Conservation (phyloP, 2,113 vertebrate genomes). For the Crotophaga sulcirostris region DNA sequence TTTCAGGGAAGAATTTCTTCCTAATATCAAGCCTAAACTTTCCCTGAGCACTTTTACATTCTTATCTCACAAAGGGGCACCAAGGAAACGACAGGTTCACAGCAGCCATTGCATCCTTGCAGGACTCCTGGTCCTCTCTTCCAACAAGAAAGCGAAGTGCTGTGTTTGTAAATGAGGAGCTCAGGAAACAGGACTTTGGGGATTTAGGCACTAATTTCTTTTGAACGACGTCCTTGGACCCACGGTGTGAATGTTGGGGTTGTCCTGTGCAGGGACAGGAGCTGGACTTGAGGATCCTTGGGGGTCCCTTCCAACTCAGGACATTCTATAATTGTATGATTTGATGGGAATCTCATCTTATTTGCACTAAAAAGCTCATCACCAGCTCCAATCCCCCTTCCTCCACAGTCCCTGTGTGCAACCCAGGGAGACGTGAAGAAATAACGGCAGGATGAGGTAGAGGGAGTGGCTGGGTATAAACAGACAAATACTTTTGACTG, state of each 20-base stretch:
- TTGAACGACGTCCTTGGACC: too few relatives aligned
- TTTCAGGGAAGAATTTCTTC: too few relatives aligned
- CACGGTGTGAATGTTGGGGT: too few relatives aligned
- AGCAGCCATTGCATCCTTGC: fast-evolving
- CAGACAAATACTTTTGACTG: neutral
- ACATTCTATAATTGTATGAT: too few relatives aligned
- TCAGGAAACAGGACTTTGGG: neutral
- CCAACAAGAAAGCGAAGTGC: neutral
- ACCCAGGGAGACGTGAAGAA: neutral
- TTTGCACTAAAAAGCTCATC: neutral
- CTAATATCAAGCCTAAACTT: too few relatives aligned
- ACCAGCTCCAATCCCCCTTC: neutral
- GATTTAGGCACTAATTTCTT: neutral
- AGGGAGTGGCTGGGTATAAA: neutral
- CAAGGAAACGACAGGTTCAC: neutral
- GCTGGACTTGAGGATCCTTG: too few relatives aligned
- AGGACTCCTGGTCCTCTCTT: neutral
- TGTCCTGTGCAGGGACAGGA: too few relatives aligned
- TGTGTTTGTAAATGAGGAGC: neutral
- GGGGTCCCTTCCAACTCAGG: too few relatives aligned
- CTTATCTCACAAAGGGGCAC: neutral
- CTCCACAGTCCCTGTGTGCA: neutral
- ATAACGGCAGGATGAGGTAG: neutral
- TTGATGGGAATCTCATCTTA: neutral
- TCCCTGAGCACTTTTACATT: neutral